phyloP scores from a whole-genome alignment of 2,888 invertebrate species.

The Sympetrum striolatum region DNA sequence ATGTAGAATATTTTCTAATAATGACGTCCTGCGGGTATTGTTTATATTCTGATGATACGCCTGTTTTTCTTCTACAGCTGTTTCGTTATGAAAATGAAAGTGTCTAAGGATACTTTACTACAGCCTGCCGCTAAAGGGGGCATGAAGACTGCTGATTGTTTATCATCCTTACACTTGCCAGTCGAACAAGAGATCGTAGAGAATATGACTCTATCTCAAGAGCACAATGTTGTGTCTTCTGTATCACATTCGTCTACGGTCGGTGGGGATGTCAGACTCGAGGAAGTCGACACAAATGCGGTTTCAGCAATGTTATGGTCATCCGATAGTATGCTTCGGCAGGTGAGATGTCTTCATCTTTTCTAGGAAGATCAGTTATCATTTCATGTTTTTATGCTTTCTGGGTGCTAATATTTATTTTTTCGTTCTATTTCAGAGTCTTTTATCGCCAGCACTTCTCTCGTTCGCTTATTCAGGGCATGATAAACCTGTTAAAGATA shows the following conservation, averaged over 20 bases:
- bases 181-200: conserved; percentile 36
- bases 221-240: not conserved
- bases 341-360: not conserved
- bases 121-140: not conserved
- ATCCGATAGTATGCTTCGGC: conserved; percentile 38
- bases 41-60: not conserved
- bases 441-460: conserved; percentile 24
- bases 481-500: conserved; percentile 34
- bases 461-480: conserved; percentile 28
- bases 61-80: not conserved
- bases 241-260: not conserved
- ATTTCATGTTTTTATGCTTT: not conserved
- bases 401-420: not conserved
- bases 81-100: conserved; percentile 35
- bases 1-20: not conserved
- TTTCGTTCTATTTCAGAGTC: conserved; percentile 2
- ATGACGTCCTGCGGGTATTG: not conserved
- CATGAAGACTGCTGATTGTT: not conserved
- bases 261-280: not conserved
- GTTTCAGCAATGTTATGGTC: conserved; percentile 43
- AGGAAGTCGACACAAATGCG: conserved; percentile 30
- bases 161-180: not conserved
- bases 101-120: conserved; percentile 33
- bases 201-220: conserved; percentile 14
- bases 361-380: not conserved